Evolutionary conservation across 1,140 invertebrate genomes (phyloP), one percentile per base, ranked within the genome.

Genomic region (Nephotettix cincticeps): DNA sequence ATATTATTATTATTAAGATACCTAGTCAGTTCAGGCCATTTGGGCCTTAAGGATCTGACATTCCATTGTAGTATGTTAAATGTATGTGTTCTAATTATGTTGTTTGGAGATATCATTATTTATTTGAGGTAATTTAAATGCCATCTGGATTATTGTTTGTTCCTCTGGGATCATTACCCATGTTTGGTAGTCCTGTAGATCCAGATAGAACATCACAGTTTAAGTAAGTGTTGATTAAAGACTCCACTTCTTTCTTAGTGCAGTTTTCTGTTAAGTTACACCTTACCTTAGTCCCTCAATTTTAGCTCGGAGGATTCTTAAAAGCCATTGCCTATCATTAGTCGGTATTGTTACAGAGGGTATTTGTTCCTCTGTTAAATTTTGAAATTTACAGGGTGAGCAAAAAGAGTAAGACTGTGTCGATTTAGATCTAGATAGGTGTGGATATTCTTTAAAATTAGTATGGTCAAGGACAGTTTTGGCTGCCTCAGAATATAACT

Each of bases 51-150:
- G 2, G 58, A 63, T 63, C 58, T 63, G 28, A 3, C 11, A 29
- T 63, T 63, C 58, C 58, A 63, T 29, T 63, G 58, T 25, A 63
- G 1, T 28, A 63, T 27, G 3, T 29, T 63, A 6, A 63, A 11
- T 9, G 4, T 63, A 9, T 56, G 9, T 14, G 11, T n/a, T n/a
- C n/a, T n/a, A n/a, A n/a, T n/a, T n/a, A n/a, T n/a, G n/a, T n/a
- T n/a, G n/a, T n/a, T n/a, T n/a, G n/a, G n/a, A n/a, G n/a, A n/a
- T n/a, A n/a, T n/a, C n/a, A n/a, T n/a, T n/a, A n/a, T n/a, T n/a
- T n/a, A n/a, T n/a, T n/a, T n/a, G n/a, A n/a, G n/a, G n/a, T n/a
- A n/a, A n/a, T n/a, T n/a, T n/a, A n/a, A n/a, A n/a, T n/a, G n/a
- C n/a, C n/a, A n/a, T n/a, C n/a, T n/a, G n/a, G n/a, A n/a, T 23